Evolutionary conservation across 2,113 vertebrate species (phyloP).

Genomic region (Pitta sordida): DNA sequence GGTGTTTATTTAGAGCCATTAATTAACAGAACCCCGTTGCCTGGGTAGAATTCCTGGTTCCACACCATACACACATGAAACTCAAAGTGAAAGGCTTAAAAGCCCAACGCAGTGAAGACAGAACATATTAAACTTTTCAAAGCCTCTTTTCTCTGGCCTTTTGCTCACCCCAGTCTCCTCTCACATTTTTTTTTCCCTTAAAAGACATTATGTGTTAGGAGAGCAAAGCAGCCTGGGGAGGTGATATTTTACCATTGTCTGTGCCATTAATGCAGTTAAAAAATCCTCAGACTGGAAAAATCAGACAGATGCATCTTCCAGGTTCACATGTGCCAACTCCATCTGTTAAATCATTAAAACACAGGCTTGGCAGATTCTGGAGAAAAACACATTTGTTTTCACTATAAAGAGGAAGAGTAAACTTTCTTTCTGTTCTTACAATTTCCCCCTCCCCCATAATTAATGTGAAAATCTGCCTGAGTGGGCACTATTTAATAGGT

Average conservation of each 20-base stretch:
- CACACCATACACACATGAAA: not conserved
- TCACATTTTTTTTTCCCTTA: constrained; percentile 31
- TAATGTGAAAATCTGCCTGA: not conserved
- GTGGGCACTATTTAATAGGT: not conserved
- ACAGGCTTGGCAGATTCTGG: constrained; percentile 66
- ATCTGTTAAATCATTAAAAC: constrained; percentile 75
- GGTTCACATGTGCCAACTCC: constrained; percentile 74
- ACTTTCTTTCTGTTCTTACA: constrained; percentile 55
- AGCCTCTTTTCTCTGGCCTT: constrained; percentile 35
- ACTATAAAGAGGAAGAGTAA: constrained; percentile 68
- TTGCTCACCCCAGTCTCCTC: constrained; percentile 44
- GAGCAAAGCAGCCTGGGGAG: constrained; percentile 53
- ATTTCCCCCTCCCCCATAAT: constrained; percentile 2
- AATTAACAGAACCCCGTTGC: not conserved
- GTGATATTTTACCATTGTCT: constrained; percentile 59
- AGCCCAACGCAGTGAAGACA: not conserved
- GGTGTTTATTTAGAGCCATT: not conserved
- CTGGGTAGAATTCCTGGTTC: not conserved
- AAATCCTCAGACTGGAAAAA: constrained; percentile 72
- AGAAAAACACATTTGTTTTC: constrained; percentile 76
- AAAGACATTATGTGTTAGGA: constrained; percentile 52
- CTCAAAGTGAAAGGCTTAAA: constrained; percentile 20
- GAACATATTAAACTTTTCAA: constrained; percentile 23
- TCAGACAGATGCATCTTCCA: constrained; percentile 75
- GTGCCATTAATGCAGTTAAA: constrained; percentile 63